Evolutionary conservation across 2,113 vertebrate species (phyloP), one percentile per base, ranked within the genome.

Genomic region (Ophthalmolycus amberensis): DNA sequence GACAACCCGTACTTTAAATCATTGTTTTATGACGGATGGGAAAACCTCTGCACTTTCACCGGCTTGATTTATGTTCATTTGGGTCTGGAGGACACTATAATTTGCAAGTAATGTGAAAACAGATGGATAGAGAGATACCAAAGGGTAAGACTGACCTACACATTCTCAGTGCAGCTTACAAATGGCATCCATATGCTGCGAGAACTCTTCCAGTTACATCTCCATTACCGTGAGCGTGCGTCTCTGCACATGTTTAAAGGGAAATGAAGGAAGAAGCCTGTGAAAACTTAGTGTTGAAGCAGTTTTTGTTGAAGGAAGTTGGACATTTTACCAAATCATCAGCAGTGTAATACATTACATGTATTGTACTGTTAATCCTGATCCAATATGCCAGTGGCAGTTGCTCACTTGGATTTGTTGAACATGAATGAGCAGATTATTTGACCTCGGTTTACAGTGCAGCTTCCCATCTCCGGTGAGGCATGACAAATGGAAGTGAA

Each of bases 21-120:
- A 97, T 98, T 98, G 96, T 97, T 97, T 98, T 98, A 98, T 97
- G 98, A 98, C 96, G 96, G 97, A 97, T 96, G 96, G 97, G 96
- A 96, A 97, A 99, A 97, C 95, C 95, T 93, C 80, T 97, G 96
- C 96, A 94, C 93, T 96, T 96, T 99, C 95, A 90, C 93, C 89
- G 92, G 78, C 3, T 95, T 97, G 97, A 99, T 99, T 99, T 99
- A 99, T 96, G 96, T 95, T 95, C 96, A 97, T 97, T 96, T 91
- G 94, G 96, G 97, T 97, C 95, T 97, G 96, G 97, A 98, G 97
- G 97, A 97, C 97, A 96, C 96, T 97, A 95, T 97, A 97, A 96
- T 96, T 97, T 96, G 96, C 96, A 95, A 92, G 95, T 93, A 96
- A 96, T 97, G 97, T 97, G 98, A 98, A 98, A 99, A 98, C 97